Base-by-base conservation (phyloP, 2,888 invertebrate species). In the Hyppa rectilinea region DNA sequence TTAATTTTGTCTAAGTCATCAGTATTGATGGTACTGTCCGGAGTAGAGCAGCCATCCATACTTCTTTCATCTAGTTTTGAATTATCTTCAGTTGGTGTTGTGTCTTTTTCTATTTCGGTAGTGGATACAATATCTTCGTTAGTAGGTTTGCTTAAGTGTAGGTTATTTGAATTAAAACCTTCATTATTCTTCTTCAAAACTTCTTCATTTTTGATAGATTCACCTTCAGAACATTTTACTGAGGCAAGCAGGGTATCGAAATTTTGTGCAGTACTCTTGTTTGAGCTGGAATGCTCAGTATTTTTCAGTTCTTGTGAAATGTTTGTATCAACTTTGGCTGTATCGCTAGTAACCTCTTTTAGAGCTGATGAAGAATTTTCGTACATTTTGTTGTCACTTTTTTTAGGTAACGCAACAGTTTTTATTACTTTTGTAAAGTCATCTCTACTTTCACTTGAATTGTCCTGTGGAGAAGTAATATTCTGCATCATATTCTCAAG, bases 21-120 rank as follows among this genome's bases (percentile, higher is more conserved):
- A 45, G 83, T 88, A 66, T 91, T 91, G 67, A 90, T 90, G 14
- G 95, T 94, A 84, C 94, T 95, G 69, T 95, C 95, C 23, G 95
- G 94, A 58, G 89, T 87, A 60, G 90, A 89, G 68, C 85, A 81
- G 14, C 81, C 81, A 75, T 86, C 85, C 43, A 64, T 61, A 56
- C 70, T 76, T 56, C 71, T 71, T 26, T 78, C 77, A 43, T 77
- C 78, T 31, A 75, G 60, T 40, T 53, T 71, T 52, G 74, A 76
- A 49, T 66, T 81, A 65, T 76, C 79, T 50, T 69, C 73, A 7
- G 53, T 50, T 64, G 14, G 29, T 38, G 52, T 61, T 0, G n/a
- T 20, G 36, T 70, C 60, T 79, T 72, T 78, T 72, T 84, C 80
- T 14, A 58, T 68, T 69, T 88, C 88, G 9, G 92, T 90, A 52